These are phyloP conservation scores for Macquaria ambigua DNA, from an alignment of 2,113 vertebrate species.

Conservation along the genomic window DNA sequence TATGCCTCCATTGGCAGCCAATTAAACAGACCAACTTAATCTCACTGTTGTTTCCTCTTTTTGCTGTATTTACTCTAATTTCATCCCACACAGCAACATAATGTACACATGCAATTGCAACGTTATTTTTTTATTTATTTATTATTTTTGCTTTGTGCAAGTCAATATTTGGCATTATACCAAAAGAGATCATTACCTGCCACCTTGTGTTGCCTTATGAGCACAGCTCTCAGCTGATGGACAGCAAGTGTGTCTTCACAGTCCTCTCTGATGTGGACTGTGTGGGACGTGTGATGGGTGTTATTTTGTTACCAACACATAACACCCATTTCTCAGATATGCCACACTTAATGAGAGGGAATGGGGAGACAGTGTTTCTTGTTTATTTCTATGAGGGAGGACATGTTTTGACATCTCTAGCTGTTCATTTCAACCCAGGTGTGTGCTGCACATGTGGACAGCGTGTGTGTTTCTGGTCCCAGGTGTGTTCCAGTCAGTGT, in stretches of 20 bases:
- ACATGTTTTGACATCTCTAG: constrained; percentile 68
- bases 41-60: constrained; percentile 7
- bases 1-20: constrained; percentile 24
- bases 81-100: background rate
- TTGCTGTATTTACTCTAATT: constrained; percentile 12
- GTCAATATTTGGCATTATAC: constrained; percentile 4
- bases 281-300: constrained; percentile 52
- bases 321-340: constrained; percentile 59
- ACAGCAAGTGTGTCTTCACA: constrained; percentile 24
- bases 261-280: constrained; percentile 33
- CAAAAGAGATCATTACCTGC: background rate
- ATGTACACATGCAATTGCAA: background rate
- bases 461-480: background rate
- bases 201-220: background rate
- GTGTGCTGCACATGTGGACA: constrained; percentile 12
- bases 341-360: constrained; percentile 61
- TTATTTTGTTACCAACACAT: constrained; percentile 58
- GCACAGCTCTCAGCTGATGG: constrained; percentile 36
- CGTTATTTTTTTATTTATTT: background rate
- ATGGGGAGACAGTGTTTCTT: constrained; percentile 52
- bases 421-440: constrained; percentile 63
- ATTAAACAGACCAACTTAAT: constrained; percentile 22
- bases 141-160: background rate
- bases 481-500: constrained; percentile 1
- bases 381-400: constrained; percentile 42